Conservation (phyloP, 2,797 vertebrate species). For the Vireo griseus region DNA sequence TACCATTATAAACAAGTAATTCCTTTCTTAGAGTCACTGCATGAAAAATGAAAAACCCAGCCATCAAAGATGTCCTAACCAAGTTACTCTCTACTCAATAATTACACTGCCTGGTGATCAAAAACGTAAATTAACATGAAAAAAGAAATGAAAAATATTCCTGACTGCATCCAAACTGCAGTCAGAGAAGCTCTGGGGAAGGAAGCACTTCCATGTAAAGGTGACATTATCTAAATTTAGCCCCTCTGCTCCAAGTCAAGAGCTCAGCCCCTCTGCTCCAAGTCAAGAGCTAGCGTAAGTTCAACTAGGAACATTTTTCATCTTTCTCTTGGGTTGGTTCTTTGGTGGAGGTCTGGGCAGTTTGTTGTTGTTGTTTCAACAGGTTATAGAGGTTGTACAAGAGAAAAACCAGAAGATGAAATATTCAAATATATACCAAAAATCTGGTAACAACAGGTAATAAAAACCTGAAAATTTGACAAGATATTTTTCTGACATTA, state of each 20-base stretch:
- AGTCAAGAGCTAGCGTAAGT: not conserved
- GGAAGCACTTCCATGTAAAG: not conserved
- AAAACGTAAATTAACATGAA: not conserved
- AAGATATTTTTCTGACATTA: not conserved
- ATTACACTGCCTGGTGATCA: not conserved
- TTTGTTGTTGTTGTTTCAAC: not conserved
- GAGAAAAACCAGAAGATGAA: not conserved
- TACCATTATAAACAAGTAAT: not conserved
- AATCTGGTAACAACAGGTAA: not conserved
- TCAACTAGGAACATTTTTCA: fast-evolving
- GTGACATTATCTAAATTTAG: not conserved
- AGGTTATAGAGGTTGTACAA: not conserved
- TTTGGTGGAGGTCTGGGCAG: not conserved
- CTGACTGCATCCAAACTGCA: not conserved
- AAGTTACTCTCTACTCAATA: not conserved
- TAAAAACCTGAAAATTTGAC: not conserved
- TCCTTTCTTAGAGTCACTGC: not conserved
- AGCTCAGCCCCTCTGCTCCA: not conserved
- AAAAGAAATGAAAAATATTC: not conserved
- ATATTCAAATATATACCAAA: not conserved
- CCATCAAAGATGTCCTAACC: not conserved
- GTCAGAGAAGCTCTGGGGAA: not conserved
- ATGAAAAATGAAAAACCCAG: not conserved
- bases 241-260: not conserved
- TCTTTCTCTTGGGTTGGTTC: not conserved